These are phyloP conservation scores for Austrofundulus limnaeus DNA, from an alignment of 2,113 vertebrate species.

Conservation along the genomic window DNA sequence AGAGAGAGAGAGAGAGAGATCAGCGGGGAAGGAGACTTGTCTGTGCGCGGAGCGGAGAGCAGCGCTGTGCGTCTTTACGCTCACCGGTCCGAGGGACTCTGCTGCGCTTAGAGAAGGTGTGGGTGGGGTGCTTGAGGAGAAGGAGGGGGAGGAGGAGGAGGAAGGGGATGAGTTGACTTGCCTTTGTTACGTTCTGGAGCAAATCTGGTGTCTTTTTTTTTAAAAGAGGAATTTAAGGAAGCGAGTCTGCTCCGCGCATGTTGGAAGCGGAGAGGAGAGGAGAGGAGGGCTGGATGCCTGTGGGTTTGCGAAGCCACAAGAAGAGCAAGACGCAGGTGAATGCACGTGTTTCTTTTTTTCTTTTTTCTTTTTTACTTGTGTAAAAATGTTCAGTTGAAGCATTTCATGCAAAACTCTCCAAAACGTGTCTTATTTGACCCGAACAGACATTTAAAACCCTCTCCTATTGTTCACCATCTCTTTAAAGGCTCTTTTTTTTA, in stretches of 20 bases:
- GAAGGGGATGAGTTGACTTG: background rate
- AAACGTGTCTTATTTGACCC: background rate
- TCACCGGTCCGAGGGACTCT: background rate
- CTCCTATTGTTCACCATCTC: background rate
- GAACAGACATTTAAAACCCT: background rate
- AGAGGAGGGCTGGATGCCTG: slow-evolving; percentile 49
- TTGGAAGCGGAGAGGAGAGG: slow-evolving; percentile 41
- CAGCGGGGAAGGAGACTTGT: slow-evolving; percentile 33
- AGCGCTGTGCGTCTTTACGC: slow-evolving; percentile 62
- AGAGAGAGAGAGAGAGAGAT: slow-evolving; percentile 18
- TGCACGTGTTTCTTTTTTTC: slow-evolving; percentile 33
- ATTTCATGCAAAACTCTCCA: background rate
- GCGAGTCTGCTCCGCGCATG: slow-evolving; percentile 43
- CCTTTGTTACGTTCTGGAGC: slow-evolving; percentile 6
- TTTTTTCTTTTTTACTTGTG: slow-evolving; percentile 20
- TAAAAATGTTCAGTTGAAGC: background rate
- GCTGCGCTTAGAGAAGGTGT: background rate
- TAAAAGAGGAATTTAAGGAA: slow-evolving; percentile 3
- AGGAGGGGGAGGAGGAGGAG: background rate
- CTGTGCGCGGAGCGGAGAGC: slow-evolving; percentile 40
- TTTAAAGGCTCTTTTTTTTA: too few relatives aligned
- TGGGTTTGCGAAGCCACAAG: slow-evolving; percentile 29
- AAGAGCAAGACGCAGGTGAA: slow-evolving; percentile 66
- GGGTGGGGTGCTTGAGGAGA: background rate
- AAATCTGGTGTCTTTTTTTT: slow-evolving; percentile 20